These are phyloP conservation scores for Brotogeris chrysoptera DNA, from an alignment of 2,797 vertebrate genomes.

Conservation along the genomic window DNA sequence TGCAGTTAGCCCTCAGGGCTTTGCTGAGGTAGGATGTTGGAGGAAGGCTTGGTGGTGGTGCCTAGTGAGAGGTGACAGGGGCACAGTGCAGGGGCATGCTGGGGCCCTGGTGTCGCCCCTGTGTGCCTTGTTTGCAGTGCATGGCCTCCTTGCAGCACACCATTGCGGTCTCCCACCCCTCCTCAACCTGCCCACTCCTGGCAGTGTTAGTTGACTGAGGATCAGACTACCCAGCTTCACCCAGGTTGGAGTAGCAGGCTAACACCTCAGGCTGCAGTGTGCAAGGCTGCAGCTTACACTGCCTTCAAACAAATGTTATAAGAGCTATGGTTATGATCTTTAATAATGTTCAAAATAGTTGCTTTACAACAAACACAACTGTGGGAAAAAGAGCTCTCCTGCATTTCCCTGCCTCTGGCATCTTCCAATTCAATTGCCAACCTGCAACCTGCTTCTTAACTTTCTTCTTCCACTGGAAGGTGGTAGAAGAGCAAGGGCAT, in stretches of 20 bases:
- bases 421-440: not conserved
- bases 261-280: not conserved
- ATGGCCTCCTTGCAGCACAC: not conserved
- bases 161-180: not conserved
- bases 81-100: accelerated
- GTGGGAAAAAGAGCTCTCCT: not conserved
- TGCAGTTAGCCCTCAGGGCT: not conserved
- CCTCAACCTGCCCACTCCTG: not conserved
- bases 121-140: not conserved
- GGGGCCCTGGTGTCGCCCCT: not conserved
- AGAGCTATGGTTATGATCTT: not conserved
- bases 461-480: not conserved
- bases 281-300: not conserved
- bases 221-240: not conserved
- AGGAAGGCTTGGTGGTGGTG: not conserved
- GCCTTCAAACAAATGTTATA: not conserved
- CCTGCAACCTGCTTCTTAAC: not conserved
- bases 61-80: not conserved
- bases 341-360: not conserved
- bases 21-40: not conserved
- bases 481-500: not conserved
- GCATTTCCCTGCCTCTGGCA: not conserved
- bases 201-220: not conserved
- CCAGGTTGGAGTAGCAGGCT: not conserved
- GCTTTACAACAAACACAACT: not conserved